Conservation (phyloP, 1,140 invertebrate species). For the Solenopsis fugax region DNA sequence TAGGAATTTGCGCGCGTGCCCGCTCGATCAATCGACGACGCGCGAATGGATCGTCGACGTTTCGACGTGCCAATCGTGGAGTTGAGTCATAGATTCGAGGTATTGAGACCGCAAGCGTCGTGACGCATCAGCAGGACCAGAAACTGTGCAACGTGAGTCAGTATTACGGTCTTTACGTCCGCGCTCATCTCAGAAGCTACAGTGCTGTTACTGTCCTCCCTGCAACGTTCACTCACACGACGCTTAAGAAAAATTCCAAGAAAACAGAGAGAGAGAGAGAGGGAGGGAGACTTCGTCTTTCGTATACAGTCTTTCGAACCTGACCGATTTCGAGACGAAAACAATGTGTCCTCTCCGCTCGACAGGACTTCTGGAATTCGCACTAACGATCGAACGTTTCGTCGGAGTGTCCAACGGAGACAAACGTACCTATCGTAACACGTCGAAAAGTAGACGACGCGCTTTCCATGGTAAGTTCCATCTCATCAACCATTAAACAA, state of each 20-base stretch:
- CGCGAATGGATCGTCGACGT: conserved; percentile 1
- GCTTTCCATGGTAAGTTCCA: conserved; percentile 78
- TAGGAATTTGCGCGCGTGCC: conserved; percentile 23
- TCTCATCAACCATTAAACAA: conserved; percentile 85
- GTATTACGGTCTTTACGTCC: conserved; percentile 40
- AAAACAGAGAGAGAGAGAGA: background rate
- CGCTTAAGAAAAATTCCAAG: conserved; percentile 30
- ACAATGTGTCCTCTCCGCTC: conserved; percentile 41
- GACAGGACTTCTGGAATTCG: conserved; percentile 25
- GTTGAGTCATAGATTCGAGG: conserved; percentile 3
- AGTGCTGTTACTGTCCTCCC: conserved; percentile 42
- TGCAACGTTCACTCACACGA: background rate
- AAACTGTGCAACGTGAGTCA: conserved; percentile 21
- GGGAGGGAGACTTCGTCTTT: background rate
- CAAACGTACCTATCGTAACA: conserved; percentile 36
- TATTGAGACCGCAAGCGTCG: conserved; percentile 26
- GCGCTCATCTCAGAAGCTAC: conserved; percentile 38
- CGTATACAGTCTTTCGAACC: conserved; percentile 22
- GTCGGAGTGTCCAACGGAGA: conserved; percentile 45
- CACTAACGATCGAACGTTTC: conserved; percentile 40
- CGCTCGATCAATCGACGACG: conserved; percentile 25
- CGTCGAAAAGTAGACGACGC: conserved; percentile 56
- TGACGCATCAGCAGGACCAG: background rate
- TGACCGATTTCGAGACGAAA: conserved; percentile 19
- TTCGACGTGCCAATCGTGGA: background rate